Evolutionary conservation across 2,797 vertebrate species (phyloP).

Genomic region (Poecilia gillii): DNA sequence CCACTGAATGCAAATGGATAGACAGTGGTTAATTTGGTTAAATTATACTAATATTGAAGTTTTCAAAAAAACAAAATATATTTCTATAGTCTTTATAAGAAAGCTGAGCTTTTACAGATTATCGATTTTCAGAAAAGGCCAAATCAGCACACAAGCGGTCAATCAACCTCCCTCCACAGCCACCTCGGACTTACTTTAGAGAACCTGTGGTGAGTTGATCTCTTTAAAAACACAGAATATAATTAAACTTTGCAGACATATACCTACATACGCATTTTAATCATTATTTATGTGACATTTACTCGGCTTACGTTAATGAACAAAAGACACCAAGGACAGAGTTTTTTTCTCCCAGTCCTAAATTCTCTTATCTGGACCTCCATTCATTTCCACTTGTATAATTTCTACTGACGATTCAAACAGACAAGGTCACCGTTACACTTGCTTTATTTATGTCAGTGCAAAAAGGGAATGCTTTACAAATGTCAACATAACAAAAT

Average conservation of each 20-base stretch:
- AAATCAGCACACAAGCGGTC: not conserved
- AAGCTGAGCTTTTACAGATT: not conserved
- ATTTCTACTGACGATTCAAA: not conserved
- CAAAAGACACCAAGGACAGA: not conserved
- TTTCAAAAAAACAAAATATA: not conserved
- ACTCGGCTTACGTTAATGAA: not conserved
- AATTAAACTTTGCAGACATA: not conserved
- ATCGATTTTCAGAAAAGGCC: not conserved
- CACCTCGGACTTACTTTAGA: not conserved
- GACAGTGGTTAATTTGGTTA: not conserved
- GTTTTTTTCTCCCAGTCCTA: not conserved
- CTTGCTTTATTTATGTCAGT: slow-evolving; percentile 51
- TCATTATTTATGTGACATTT: not conserved
- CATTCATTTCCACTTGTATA: not conserved
- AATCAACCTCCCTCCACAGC: not conserved
- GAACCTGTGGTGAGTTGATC: not conserved
- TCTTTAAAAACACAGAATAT: not conserved
- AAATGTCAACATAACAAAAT: slow-evolving; percentile 53
- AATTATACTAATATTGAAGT: not conserved
- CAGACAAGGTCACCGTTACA: slow-evolving; percentile 28
- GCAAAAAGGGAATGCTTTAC: slow-evolving; percentile 71
- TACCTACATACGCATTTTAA: not conserved
- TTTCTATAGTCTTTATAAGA: not conserved
- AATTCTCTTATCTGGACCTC: not conserved
- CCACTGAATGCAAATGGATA: no score